Conservation (phyloP, 1,140 invertebrate species). For the Lutraria rhynchaena region DNA sequence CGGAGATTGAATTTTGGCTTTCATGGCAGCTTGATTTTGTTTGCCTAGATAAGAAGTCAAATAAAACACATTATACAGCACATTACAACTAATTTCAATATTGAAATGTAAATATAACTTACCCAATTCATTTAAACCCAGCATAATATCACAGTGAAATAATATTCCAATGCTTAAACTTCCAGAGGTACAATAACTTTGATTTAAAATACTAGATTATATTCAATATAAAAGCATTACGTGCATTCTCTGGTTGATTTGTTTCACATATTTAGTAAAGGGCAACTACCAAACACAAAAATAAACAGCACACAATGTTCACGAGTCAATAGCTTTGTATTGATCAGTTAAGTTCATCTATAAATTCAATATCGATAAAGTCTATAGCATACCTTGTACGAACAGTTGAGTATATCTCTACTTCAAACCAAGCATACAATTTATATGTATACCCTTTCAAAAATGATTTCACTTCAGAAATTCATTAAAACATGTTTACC, state of each 20-base stretch:
- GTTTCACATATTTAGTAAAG: conserved; percentile 23
- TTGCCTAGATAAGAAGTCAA: conserved; percentile 19
- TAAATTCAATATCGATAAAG: conserved; percentile 33
- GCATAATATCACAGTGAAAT: conserved; percentile 4
- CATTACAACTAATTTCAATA: conserved; percentile 4
- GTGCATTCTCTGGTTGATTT: not conserved
- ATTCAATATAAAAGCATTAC: not conserved
- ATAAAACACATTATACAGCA: conserved; percentile 13
- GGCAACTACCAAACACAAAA: conserved; percentile 6
- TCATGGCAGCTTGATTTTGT: conserved; percentile 4
- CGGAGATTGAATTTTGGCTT: not conserved
- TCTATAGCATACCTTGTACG: too few relatives aligned
- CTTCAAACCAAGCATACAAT: too few relatives aligned
- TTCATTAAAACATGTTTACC: too few relatives aligned
- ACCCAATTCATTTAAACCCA: conserved; percentile 51
- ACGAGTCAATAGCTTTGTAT: conserved; percentile 5
- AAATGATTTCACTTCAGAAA: too few relatives aligned
- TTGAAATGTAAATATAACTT: conserved; percentile 1
- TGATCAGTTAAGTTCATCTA: conserved; percentile 9
- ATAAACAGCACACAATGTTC: conserved; percentile 1
- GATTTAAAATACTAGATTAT: not conserved
- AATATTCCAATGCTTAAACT: too few relatives aligned
- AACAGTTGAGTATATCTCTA: too few relatives aligned
- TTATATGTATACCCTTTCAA: too few relatives aligned
- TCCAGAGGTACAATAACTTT: too few relatives aligned